Base-by-base conservation (phyloP, 1,140 invertebrate genomes). In the Helicorthomorpha holstii region DNA sequence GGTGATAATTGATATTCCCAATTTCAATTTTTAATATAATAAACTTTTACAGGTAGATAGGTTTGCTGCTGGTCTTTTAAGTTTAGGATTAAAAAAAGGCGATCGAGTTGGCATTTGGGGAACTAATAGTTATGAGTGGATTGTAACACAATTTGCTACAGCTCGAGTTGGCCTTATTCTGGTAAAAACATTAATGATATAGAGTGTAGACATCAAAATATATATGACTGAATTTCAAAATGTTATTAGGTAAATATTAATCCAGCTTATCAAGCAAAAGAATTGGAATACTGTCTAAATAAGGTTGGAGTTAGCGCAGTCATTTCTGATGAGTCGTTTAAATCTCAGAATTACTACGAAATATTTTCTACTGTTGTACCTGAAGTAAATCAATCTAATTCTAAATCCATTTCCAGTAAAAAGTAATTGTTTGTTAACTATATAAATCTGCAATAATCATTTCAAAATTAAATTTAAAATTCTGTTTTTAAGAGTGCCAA, bases 61-160 rank as follows among this genome's bases (percentile, higher is more conserved):
- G 26, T 60, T 96, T 1, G 91, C 88, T 1, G 81, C 82, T n/a
- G 85, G 86, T 1, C 69, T 97, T 0, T 63, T 79, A 42, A 75
- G 75, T 23, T 60, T 92, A 12, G 90, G 90, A 0, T 63, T 96
- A 12, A 62, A 79, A 54, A 75, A 69, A 48, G 89, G 88, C 0
- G 92, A 97, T 61, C 66, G 83, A 4, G 58, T 98, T 1, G 92
- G 84, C 0, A 71, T 97, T 12, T 95, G 86, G 84, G 79, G 81
- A 0, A 88, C 90, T 1, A 98, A 96, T 66, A 73, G 74, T 25
- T 61, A 79, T 3, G 80, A 86, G 60, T 98, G 91, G 90, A 71
- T 85, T 3, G 60, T 93, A 0, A 72, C 78, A 0, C 75, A 82
- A 58, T 71, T 88, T 56, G 91, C 82, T 1, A 79, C 83, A 2